Percentiles rank a stretch among this genome's conserved stretches.
phyloP scores from a whole-genome alignment of 37 sponge, comb jelly and placozoan genomes.

The Ianthella basta region DNA sequence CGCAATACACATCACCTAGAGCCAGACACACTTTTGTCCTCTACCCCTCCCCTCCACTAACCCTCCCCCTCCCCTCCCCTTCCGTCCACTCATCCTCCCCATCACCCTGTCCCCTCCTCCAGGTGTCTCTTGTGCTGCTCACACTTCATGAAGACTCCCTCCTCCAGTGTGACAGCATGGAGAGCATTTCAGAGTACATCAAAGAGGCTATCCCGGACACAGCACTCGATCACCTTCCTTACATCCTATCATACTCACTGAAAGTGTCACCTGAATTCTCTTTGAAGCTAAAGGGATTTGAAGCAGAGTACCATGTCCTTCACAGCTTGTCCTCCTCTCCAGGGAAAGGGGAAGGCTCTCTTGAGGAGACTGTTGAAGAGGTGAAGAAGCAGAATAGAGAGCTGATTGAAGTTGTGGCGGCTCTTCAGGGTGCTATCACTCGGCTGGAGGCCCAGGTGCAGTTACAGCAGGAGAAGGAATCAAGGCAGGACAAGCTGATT shows the following conservation, averaged over 20 bases:
- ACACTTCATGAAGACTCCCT: conserved; percentile 41
- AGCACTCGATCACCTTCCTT: conserved; percentile 23
- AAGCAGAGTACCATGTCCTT: conserved; percentile 72
- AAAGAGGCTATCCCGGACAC: conserved; percentile 59
- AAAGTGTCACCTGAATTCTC: conserved; percentile 20
- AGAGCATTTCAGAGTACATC: conserved; percentile 60
- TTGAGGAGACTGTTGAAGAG: conserved; percentile 9
- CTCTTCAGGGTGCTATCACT: conserved; percentile 40
- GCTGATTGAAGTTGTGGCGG: conserved; percentile 80
- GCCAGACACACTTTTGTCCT: no score
- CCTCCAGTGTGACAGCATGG: conserved; percentile 60
- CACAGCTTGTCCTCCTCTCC: background rate
- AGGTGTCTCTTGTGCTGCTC: conserved; percentile 72
- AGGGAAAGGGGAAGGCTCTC: no score
- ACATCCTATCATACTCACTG: conserved; percentile 55
- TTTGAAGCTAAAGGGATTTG: conserved; percentile 60
- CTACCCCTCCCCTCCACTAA: no score
- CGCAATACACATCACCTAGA: no score
- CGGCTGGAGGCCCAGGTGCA: conserved; percentile 39
- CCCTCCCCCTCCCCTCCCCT: no score
- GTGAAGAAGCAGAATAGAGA: conserved; percentile 46
- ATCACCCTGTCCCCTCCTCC: background rate
- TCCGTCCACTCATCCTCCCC: no score
- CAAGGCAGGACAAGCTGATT: background rate
- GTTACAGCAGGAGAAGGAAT: background rate